Percentiles rank a stretch among this genome's conserved stretches.
Evolutionary conservation across 2,888 invertebrate genomes (phyloP).

Genomic region (Macrophya annulata): DNA sequence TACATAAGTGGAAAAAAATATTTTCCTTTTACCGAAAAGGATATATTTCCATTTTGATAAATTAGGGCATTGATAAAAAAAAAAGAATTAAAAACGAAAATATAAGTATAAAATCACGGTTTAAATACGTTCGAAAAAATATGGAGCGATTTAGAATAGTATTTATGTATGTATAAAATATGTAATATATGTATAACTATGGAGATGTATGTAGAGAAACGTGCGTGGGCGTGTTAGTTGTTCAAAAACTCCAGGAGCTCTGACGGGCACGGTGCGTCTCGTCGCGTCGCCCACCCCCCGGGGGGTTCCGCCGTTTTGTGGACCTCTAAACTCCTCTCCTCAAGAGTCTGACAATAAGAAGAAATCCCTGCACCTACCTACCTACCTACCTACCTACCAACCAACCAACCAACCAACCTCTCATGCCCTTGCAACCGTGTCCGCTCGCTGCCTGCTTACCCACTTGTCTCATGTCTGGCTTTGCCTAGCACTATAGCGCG

Average conservation of each 20-base stretch:
- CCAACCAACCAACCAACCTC: background rate
- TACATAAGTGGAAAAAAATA: background rate
- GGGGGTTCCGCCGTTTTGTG: constrained; percentile 38
- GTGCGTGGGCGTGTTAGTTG: constrained; percentile 45
- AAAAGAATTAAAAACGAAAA: no score
- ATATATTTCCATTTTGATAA: no score
- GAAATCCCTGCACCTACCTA: constrained; percentile 12
- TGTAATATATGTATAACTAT: background rate
- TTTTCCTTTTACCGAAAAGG: no score
- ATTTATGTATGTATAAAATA: background rate
- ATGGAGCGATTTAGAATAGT: background rate
- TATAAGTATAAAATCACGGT: no score
- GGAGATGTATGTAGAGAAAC: background rate
- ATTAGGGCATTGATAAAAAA: no score
- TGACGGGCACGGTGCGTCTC: constrained; percentile 3
- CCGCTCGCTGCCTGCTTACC: constrained; percentile 41
- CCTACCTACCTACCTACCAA: background rate
- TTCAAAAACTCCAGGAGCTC: constrained; percentile 38
- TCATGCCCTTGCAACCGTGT: constrained; percentile 31
- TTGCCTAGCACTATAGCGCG: constrained; percentile 56
- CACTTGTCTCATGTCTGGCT: constrained; percentile 57
- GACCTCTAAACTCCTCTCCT: constrained; percentile 37
- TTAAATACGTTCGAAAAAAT: background rate
- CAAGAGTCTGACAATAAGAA: constrained; percentile 30
- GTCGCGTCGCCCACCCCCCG: constrained; percentile 21